Conservation (phyloP, 1,140 invertebrate species). For the Cydia strobilella region DNA sequence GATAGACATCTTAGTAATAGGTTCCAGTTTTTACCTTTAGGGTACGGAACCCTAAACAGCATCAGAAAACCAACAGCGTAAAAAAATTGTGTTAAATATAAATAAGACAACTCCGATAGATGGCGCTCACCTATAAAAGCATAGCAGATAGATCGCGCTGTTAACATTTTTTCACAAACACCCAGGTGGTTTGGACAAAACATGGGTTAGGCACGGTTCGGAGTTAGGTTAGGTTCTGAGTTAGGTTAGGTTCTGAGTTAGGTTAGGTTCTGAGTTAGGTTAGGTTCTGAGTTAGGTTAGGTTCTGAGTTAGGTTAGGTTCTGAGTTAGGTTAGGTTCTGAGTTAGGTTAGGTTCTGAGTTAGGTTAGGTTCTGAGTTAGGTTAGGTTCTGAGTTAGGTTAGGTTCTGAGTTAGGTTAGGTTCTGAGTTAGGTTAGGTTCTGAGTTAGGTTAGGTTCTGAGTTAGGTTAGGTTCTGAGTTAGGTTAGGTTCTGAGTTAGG, state of each 20-base stretch:
- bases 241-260: background rate
- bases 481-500: background rate
- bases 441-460: background rate
- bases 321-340: background rate
- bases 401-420: background rate
- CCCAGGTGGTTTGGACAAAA: background rate
- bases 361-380: background rate
- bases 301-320: background rate
- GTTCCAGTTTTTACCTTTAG: too few species aligned
- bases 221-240: slow-evolving; percentile 1
- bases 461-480: background rate
- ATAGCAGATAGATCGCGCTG: background rate
- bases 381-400: background rate
- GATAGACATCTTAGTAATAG: too few species aligned
- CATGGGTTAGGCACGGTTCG: background rate
- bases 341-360: background rate
- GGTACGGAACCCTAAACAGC: too few species aligned
- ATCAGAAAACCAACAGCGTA: too few species aligned
- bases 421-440: background rate
- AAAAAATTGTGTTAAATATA: background rate
- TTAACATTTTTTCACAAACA: background rate
- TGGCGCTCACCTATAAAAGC: background rate
- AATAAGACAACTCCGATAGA: background rate
- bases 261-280: background rate
- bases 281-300: background rate